Evolutionary conservation across 1,140 invertebrate genomes (phyloP).

Genomic region (Oreohelix idahoensis): DNA sequence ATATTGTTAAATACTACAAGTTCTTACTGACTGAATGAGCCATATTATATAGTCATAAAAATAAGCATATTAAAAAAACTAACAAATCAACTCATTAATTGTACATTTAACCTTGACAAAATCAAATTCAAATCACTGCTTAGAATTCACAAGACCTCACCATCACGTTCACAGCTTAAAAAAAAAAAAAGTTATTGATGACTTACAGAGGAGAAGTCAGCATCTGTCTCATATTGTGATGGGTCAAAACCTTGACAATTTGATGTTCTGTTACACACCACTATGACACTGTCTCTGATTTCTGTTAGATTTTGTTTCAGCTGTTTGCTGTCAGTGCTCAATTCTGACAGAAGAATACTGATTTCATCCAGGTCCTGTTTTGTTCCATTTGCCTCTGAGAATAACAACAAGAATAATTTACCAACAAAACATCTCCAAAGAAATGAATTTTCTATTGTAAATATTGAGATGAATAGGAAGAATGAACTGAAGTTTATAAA

Average conservation of each 20-base stretch:
- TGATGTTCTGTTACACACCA: neutral
- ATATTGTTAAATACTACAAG: too few species aligned
- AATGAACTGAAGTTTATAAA: too few species aligned
- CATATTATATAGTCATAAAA: too few species aligned
- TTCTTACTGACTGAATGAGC: too few species aligned
- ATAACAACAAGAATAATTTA: conserved; percentile 7
- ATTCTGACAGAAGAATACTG: conserved; percentile 1
- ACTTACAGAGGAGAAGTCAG: conserved; percentile 43
- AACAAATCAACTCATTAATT: too few species aligned
- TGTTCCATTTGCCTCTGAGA: conserved; percentile 46
- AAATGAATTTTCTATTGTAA: neutral
- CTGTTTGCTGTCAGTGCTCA: conserved; percentile 31
- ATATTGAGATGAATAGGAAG: too few species aligned
- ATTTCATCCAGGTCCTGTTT: conserved; percentile 40
- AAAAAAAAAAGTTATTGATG: neutral
- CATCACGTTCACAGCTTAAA: neutral
- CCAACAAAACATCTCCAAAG: neutral
- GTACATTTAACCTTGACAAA: too few species aligned
- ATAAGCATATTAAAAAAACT: too few species aligned
- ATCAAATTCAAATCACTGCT: too few species aligned
- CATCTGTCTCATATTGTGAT: conserved; percentile 31
- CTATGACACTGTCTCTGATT: conserved; percentile 20
- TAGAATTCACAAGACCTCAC: too few species aligned
- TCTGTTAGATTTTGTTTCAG: conserved; percentile 42
- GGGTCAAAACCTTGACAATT: neutral